Base-by-base conservation (phyloP, 1,140 invertebrate species). In the Amphibalanus amphitrite region DNA sequence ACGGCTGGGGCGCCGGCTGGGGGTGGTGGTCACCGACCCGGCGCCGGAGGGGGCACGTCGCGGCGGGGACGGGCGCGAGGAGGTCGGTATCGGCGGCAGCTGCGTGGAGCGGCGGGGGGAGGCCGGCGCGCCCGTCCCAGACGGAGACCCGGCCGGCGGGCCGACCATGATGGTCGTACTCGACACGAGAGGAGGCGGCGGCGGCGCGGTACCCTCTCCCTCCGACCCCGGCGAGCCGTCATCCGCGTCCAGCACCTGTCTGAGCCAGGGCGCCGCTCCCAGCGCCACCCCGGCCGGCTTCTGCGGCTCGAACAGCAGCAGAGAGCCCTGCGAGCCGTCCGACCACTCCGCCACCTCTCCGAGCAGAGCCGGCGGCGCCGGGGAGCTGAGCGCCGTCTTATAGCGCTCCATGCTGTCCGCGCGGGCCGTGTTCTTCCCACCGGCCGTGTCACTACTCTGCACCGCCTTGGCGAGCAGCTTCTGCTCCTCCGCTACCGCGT, bases 401-500 rank as follows among this genome's bases (percentile, higher is more conserved):
- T 64, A 67, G 72, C 73, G 20, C 29, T 65, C 28, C 70, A 71
- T 38, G 8, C 29, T n/a, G 64, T 23, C 17, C 30, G 15, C 20
- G 10, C 69, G 40, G 20, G 8, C 20, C 6, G 33, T 4, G 26
- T 3, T 72, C 28, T 29, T 71, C 26, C 38, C 30, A 25, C 15
- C 23, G 29, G 13, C 25, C 0, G 65, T 10, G 20, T 28, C 70
- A 74, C 40, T 47, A 64, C 64, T 72, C 70, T 26, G 29, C 69
- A 6, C 71, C 71, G 28, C 67, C 33, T 28, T 33, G 4, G 13
- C 29, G n/a, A 28, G 26, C 69, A 70, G 0, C 38, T 26, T 28
- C 64, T 70, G 29, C 15, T 29, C 40, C 26, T 26, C 33, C 71
- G 71, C 38, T 4, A 8, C 40, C 20, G 64, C 26, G 77, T 77